Base-by-base conservation (phyloP, 2,888 invertebrate genomes). In the Nyleta sp. region DNA sequence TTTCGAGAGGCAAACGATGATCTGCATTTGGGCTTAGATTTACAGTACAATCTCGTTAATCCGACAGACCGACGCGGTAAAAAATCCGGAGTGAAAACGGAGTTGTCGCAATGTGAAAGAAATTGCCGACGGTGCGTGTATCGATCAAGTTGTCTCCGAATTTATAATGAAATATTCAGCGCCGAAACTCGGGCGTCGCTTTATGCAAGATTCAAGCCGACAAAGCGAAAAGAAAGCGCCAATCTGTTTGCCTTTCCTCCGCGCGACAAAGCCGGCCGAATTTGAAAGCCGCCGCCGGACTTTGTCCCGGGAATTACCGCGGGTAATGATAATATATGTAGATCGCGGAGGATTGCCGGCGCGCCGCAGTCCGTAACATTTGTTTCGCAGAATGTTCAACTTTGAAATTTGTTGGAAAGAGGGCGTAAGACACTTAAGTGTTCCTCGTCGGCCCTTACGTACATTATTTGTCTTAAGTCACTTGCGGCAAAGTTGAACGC, bases 391-490 rank as follows among this genome's bases (percentile, higher is more conserved):
- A 55, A 48, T 22, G 18, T 72, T 62, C 42, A 48, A 64, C 46
- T 46, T 52, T n/a, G 55, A 62, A 64, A 55, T 64, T 64, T 44
- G 46, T 40, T 6, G n/a, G 28, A 22, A 31, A 57, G 48, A 33
- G 13, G 13, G 11, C 55, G 38, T 42, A 42, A 65, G 73, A 59
- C 62, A 35, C 64, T 64, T 64, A 55, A 73, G 44, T 40, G 59
- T 73, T 65, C 50, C 40, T 50, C 57, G 62, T 42, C 42, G 59
- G 15, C 52, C 44, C 57, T 65, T 65, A 60, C 31, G 57, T 57
- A 42, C 65, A 52, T 35, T 73, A 65, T 73, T 73, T 73, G 59
- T 65, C 73, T 59, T 64, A 65, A 65, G 73, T 65, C 65, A 65
- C 59, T 73, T 64, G 65, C 59, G 73, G 57, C 65, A 73, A 73